Conservation (phyloP, 2,113 vertebrate species). For the Brachypteracias leptosomus region DNA sequence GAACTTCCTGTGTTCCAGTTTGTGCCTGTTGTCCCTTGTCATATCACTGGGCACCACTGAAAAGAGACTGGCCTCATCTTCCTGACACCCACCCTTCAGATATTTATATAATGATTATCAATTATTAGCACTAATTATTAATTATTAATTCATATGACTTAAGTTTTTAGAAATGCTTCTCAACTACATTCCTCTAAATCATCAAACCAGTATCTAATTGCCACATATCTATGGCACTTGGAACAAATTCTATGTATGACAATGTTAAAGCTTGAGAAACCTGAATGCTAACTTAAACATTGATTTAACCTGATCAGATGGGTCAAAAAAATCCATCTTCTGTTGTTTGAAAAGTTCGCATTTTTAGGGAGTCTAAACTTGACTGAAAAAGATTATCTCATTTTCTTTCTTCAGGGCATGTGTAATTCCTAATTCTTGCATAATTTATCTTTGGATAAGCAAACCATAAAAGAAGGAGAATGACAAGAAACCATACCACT, state of each 20-base stretch:
- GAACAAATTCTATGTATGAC: neutral
- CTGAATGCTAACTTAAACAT: neutral
- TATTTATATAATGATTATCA: too few relatives aligned
- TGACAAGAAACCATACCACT: neutral
- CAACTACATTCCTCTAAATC: neutral
- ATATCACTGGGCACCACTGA: too few relatives aligned
- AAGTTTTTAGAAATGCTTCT: neutral
- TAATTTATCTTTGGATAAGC: neutral
- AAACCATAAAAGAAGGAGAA: neutral
- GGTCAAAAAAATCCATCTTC: neutral
- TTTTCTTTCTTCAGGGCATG: neutral
- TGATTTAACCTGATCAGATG: neutral
- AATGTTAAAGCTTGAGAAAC: neutral
- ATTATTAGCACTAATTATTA: too few relatives aligned
- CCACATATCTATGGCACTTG: neutral
- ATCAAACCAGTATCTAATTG: neutral
- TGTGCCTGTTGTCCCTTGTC: too few relatives aligned
- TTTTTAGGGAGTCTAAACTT: neutral
- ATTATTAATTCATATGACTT: neutral
- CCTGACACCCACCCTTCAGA: too few relatives aligned
- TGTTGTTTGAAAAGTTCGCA: neutral
- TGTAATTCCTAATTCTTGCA: neutral
- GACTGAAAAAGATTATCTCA: neutral
- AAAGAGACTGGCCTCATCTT: too few relatives aligned
- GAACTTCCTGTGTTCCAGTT: too few relatives aligned